Evolutionary conservation across 2,113 vertebrate species (phyloP), one percentile per base, ranked within the genome.

Genomic region (Pseudopodoces humilis): DNA sequence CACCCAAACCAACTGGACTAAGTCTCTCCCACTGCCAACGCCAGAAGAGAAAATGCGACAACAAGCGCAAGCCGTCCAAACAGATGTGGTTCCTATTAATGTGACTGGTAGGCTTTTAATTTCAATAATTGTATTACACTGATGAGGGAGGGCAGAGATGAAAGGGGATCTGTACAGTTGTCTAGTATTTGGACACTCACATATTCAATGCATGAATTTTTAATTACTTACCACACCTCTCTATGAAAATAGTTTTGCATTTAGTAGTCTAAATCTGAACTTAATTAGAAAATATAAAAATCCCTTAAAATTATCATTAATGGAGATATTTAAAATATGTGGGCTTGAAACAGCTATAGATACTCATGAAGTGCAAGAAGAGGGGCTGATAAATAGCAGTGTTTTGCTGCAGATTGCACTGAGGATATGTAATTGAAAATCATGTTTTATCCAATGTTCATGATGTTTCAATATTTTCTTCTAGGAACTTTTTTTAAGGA

Each of bases 31-130:
- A 17, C 97, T 99, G 93, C 99, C 99, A 70, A 99, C 99, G 0
- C 99, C 99, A 17, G 99, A 99, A 94, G 99, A 99, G 98, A 99
- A 98, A 97, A 99, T 99, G 98, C 98, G 99, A 67, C 99, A 98
- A 81, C 98, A 98, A 49, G 99, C 99, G 7, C 98, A 99, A 88
- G 98, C 99, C 4, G 98, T 99, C 96, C 98, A 98, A 76, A 98
- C 99, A 19, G 99, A 99, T 88, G 98, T 99, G 77, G 97, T 99
- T 79, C 98, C 99, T 59, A 99, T 99, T 97, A 99, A 99, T 90
- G 98, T 99, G 96, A 99, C 99, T 91, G 99, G 99, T 99, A 98
- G 33, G 95, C 95, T 94, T 90, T 91, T 86, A 39, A 86, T 41
- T 96, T 90, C 86, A 81, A 30, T 86, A 43, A 44, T 81, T 86